Conservation (phyloP, 2,888 invertebrate species). For the Drosophila gaucha region DNA sequence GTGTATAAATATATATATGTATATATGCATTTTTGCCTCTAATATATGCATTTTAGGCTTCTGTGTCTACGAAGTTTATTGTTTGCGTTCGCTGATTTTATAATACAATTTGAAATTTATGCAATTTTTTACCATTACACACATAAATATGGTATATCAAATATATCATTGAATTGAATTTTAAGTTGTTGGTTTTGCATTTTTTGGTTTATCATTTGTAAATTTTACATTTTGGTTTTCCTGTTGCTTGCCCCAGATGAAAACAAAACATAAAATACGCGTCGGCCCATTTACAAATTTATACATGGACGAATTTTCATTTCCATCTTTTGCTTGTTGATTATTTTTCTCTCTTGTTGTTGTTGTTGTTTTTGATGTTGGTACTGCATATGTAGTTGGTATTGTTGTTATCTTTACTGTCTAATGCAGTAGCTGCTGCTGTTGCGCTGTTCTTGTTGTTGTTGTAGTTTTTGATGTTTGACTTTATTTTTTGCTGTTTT, state of each 20-base stretch:
- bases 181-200: constrained; percentile 15
- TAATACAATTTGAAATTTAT: constrained; percentile 56
- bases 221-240: constrained; percentile 48
- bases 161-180: constrained; percentile 39
- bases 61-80: constrained; percentile 22
- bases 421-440: constrained; percentile 14
- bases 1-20: constrained; percentile 25
- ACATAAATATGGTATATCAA: constrained; percentile 42
- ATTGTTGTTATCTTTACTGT: constrained; percentile 9
- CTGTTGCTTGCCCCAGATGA: constrained; percentile 42
- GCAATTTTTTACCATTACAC: constrained; percentile 37
- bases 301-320: constrained; percentile 19
- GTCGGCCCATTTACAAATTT: constrained; percentile 48
- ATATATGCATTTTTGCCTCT: constrained; percentile 13
- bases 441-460: constrained; percentile 3
- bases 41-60: constrained; percentile 13
- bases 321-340: constrained; percentile 23
- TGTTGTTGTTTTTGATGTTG: constrained; percentile 16
- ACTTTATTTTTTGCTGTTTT: constrained; percentile 15
- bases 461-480: constrained; percentile 24
- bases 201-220: constrained; percentile 25
- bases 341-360: constrained; percentile 9
- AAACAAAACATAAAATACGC: constrained; percentile 49
- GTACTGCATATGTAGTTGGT: constrained; percentile 31
- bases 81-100: constrained; percentile 32